Evolutionary conservation across 2,888 invertebrate genomes (phyloP), one percentile per base, ranked within the genome.

Genomic region (Timandra comae): DNA sequence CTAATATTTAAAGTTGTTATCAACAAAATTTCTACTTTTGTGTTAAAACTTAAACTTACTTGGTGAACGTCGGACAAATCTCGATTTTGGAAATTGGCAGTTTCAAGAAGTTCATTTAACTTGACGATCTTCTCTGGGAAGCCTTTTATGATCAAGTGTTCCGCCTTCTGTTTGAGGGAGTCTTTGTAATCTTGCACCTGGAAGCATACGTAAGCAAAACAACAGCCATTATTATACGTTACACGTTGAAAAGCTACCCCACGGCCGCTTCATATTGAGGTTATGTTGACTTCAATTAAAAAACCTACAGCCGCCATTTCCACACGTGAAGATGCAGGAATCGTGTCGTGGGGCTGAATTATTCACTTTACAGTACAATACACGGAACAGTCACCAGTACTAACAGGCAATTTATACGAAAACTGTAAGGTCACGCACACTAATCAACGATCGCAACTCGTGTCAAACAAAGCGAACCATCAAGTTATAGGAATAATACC

Each of bases 51-150:
- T 16, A 6, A 5, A 23, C 30, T 36, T 59, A 86, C 91, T 85
- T 92, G 91, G 69, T 93, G 91, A 23, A 97, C 92, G 60, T 93
- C 92, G 32, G 88, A 82, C 50, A 95, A 90, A 63, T 93, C 90
- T 42, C 93, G 88, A 58, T 93, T 91, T 60, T 90, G 91, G 69
- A 97, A 95, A 70, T 92, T 90, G 35, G 93, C 87, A 13, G 94
- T 94, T 65, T 94, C 93, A 55, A 98, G 84, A 38, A 97, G 81
- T 50, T 93, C 93, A 82, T 97, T 97, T 41, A 98, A 87, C 68
- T 93, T 93, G 4, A 97, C 92, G 53, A 98, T 97, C 76, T 97
- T 97, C 63, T 94, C 93, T 6, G 98, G 98, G 75, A 98, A 97
- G 28, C 93, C 94, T 75, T 93, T 93, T 39, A 95, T 88, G 38